Conservation (phyloP, 2,888 invertebrate genomes). For the Pegoplata infirma region DNA sequence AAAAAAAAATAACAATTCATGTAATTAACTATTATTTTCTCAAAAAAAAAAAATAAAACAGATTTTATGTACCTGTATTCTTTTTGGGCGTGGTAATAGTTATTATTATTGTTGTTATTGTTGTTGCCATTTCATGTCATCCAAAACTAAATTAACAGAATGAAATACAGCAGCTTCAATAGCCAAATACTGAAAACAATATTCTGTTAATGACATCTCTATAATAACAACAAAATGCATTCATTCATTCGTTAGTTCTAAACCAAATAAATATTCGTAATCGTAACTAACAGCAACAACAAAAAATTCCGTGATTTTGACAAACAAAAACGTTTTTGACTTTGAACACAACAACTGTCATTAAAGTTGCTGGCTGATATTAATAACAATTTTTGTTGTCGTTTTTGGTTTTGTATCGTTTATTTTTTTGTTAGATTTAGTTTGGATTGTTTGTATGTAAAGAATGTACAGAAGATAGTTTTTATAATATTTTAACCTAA, state of each 20-base stretch:
- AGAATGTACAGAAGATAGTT: too few species aligned
- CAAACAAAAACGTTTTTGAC: conserved; percentile 54
- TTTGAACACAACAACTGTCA: conserved; percentile 55
- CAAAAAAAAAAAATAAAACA: neutral
- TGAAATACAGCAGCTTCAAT: too few species aligned
- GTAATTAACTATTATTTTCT: neutral
- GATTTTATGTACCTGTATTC: too few species aligned
- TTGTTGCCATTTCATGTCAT: neutral
- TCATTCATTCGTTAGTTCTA: conserved; percentile 35
- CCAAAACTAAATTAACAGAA: neutral
- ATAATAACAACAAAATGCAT: conserved; percentile 12
- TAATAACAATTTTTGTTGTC: conserved; percentile 37
- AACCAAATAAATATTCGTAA: conserved; percentile 31
- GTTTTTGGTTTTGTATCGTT: conserved; percentile 3
- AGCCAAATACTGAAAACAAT: neutral
- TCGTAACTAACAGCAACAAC: conserved; percentile 18
- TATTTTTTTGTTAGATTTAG: neutral
- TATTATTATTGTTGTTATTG: neutral
- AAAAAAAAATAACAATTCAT: neutral
- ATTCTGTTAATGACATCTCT: neutral
- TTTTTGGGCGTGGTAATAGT: neutral
- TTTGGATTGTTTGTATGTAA: too few species aligned
- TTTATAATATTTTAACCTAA: too few species aligned
- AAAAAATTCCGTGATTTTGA: conserved; percentile 57
- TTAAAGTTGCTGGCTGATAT: conserved; percentile 44